Base-by-base conservation (phyloP, 2,888 invertebrate genomes). In the Parnassius apollo region DNA sequence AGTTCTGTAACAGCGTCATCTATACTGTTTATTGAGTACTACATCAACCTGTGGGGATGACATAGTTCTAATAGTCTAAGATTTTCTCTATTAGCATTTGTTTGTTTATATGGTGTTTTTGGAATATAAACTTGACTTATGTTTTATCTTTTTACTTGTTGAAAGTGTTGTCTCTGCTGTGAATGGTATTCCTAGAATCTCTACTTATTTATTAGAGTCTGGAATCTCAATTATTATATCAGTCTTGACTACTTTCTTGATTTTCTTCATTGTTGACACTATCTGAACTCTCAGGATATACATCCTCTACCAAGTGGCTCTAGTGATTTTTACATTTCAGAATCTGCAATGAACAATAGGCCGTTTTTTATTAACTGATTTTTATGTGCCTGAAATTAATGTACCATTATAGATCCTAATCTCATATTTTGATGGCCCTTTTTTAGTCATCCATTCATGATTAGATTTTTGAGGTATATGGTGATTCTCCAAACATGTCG, bases 381-480 rank as follows among this genome's bases (percentile, higher is more conserved):
- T n/a, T n/a, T 49, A 49, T 12, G n/a, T 13, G 7, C 18, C 2
- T 18, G 9, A 18, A 18, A 49, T 9, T 49, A n/a, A n/a, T 49
- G 12, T n/a, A 49, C 3, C n/a, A 49, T 49, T n/a, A n/a, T 11
- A 7, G 7, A 1, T 18, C 8, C 7, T 13, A 2, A 50, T 22
- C 22, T 50, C 1, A 13, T 18, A 50, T 2, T 9, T 18, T n/a
- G 18, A 2, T 50, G 50, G 50, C 13, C 22, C 50, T 18, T 22
- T 50, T 50, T 50, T 18, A 18, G 48, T 53, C 10, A 65, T 59
- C 68, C 68, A 68, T n/a, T 57, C 44, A 35, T 66, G 64, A 4
- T 2, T 44, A 3, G 49, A 57, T 57, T 59, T 60, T 13, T 66
- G 22, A 9, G 68, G 68, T 53, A 59, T 66, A 13, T 66, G 61